A percentile compares a stretch with the other conserved stretches of the same genome.
Conservation (phyloP, 2,888 invertebrate species). For the Plemyria rubiginata region DNA sequence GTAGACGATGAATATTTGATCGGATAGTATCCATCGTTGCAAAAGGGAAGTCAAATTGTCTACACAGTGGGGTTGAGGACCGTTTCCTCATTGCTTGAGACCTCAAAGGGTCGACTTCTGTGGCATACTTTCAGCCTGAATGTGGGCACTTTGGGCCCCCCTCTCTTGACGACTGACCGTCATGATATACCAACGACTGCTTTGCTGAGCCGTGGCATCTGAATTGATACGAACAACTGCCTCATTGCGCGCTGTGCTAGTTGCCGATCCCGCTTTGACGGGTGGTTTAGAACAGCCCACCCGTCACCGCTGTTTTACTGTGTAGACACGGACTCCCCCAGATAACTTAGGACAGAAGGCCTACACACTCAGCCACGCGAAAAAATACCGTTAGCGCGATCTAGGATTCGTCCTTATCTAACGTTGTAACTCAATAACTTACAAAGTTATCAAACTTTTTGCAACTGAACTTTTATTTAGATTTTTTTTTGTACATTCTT, state of each 20-base stretch:
- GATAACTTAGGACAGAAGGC: accelerated
- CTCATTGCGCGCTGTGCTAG: neutral
- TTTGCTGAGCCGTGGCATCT: constrained; percentile 11
- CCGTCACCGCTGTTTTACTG: constrained; percentile 25
- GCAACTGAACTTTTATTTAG: neutral
- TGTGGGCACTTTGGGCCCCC: constrained; percentile 11
- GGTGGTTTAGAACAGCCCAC: constrained; percentile 25
- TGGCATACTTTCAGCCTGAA: constrained; percentile 23
- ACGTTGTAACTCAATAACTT: constrained; percentile 3
- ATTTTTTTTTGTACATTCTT: neutral
- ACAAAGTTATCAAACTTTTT: neutral
- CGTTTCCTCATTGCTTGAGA: constrained; percentile 16
- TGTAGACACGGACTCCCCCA: constrained; percentile 30
- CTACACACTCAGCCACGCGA: neutral
- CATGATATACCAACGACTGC: constrained; percentile 14
- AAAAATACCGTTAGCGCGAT: constrained; percentile 24
- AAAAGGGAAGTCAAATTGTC: constrained; percentile 25
- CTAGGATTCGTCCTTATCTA: constrained; percentile 6
- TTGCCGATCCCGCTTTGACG: constrained; percentile 11
- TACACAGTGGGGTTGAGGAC: constrained; percentile 24
- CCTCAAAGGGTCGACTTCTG: neutral
- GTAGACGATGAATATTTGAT: too few relatives aligned
- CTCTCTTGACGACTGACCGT: constrained; percentile 2
- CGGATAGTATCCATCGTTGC: too few relatives aligned
- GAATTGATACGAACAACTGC: constrained; percentile 16